Percentiles rank a stretch among this genome's conserved stretches.
Conservation (phyloP, 53 echinoderm and acorn worm species). For the Antedon mediterranea region DNA sequence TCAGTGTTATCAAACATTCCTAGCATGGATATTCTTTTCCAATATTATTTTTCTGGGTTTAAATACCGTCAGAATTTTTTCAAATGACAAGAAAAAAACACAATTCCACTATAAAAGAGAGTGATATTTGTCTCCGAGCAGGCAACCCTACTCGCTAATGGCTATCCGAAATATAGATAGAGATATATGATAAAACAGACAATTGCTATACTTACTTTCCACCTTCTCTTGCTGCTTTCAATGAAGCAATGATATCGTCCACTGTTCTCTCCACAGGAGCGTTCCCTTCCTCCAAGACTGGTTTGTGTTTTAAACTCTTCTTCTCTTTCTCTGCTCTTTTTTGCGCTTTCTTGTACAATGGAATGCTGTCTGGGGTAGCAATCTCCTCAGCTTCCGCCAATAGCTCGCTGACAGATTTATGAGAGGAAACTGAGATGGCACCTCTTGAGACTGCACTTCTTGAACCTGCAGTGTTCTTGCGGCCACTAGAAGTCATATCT, state of each 20-base stretch:
- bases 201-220: conserved; percentile 7
- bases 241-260: conserved; percentile 93
- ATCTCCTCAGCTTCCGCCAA: conserved; percentile 83
- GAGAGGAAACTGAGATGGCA: conserved; percentile 46
- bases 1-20: too few relatives aligned
- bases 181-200: too few relatives aligned
- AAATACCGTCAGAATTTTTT: too few relatives aligned
- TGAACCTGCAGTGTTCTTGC: background rate
- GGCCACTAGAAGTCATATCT: background rate
- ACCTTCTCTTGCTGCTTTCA: conserved; percentile 52
- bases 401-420: conserved; percentile 74
- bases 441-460: background rate
- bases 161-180: too few relatives aligned
- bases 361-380: conserved; percentile 53
- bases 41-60: too few relatives aligned
- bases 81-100: too few relatives aligned
- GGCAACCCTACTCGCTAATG: too few relatives aligned
- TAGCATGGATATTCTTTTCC: too few relatives aligned
- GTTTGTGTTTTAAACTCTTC: conserved; percentile 17
- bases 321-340: conserved; percentile 17
- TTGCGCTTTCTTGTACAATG: conserved; percentile 42
- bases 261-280: conserved; percentile 69
- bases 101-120: too few relatives aligned
- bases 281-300: conserved; percentile 21
- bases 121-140: too few relatives aligned